Evolutionary conservation across 2,888 invertebrate species (phyloP).

Genomic region (Drosophila austrosaltans): DNA sequence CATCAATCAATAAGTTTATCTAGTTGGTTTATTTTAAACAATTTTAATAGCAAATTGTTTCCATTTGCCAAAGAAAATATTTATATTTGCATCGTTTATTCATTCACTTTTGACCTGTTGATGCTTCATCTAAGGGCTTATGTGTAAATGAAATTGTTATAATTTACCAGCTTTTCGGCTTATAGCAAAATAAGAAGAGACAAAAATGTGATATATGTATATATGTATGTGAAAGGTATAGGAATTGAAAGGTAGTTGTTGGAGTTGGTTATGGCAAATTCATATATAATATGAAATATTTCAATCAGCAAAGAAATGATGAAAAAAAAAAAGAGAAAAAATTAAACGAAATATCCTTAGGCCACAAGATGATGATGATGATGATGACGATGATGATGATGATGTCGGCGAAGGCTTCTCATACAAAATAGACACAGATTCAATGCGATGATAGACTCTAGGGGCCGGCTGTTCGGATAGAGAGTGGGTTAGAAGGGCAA

Average conservation of each 20-base stretch:
- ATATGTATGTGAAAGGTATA: constrained; percentile 6
- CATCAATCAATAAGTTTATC: no score
- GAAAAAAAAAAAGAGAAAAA: constrained; percentile 32
- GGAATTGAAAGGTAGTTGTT: neutral
- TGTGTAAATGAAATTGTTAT: constrained; percentile 72
- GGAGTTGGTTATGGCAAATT: constrained; percentile 26
- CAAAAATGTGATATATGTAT: neutral
- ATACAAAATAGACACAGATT: constrained; percentile 38
- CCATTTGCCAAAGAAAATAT: neutral
- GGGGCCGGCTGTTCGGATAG: neutral
- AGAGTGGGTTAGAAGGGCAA: neutral
- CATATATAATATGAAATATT: constrained; percentile 40
- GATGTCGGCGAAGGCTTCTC: constrained; percentile 5
- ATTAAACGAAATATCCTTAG: constrained; percentile 45
- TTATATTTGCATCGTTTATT: neutral
- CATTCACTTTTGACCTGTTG: constrained; percentile 30
- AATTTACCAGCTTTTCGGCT: constrained; percentile 59
- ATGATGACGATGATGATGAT: neutral
- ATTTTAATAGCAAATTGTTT: neutral
- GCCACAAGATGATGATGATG: constrained; percentile 28
- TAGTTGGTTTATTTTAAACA: no score
- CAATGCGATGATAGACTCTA: constrained; percentile 17
- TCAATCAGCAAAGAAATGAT: constrained; percentile 33
- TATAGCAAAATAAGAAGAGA: neutral
- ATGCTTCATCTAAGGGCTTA: constrained; percentile 31